phyloP scores from a whole-genome alignment of 2,888 invertebrate species.

The Copidosoma aretas region DNA sequence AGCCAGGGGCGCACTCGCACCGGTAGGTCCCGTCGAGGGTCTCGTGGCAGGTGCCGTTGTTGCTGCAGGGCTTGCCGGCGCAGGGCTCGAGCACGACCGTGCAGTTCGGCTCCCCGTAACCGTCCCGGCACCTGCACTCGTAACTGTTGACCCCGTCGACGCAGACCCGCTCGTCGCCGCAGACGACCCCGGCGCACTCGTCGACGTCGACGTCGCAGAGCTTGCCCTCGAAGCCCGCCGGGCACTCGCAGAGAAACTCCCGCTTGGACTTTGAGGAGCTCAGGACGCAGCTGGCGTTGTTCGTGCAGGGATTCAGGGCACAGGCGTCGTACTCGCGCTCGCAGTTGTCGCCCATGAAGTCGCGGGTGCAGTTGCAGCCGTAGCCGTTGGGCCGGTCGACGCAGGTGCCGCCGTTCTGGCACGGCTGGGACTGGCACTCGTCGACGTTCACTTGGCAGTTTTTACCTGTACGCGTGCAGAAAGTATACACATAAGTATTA shows the following conservation, averaged over 20 bases:
- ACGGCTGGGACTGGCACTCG: constrained; percentile 65
- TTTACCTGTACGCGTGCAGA: constrained; percentile 64
- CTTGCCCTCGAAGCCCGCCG: constrained; percentile 71
- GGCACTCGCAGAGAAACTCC: constrained; percentile 71
- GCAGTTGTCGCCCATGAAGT: constrained; percentile 68
- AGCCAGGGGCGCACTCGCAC: constrained; percentile 77
- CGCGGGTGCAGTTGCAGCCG: constrained; percentile 67
- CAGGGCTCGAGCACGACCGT: constrained; percentile 69
- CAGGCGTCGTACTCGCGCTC: constrained; percentile 68
- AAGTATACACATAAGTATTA: no score
- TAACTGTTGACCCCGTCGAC: constrained; percentile 67
- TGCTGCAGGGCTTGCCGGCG: constrained; percentile 70
- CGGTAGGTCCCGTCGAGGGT: constrained; percentile 69
- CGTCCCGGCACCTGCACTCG: constrained; percentile 70
- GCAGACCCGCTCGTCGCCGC: constrained; percentile 66
- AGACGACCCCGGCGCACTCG: constrained; percentile 68
- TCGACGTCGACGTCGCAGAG: constrained; percentile 72
- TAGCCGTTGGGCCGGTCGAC: constrained; percentile 65
- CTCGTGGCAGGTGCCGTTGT: constrained; percentile 77
- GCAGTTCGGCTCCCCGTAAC: constrained; percentile 70
- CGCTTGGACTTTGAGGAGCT: constrained; percentile 59
- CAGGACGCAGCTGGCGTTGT: constrained; percentile 70
- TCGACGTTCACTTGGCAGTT: constrained; percentile 66
- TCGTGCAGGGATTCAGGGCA: constrained; percentile 68
- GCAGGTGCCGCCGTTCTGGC: constrained; percentile 67